Conservation (phyloP, 2,797 vertebrate genomes). For the Chelon labrosus region DNA sequence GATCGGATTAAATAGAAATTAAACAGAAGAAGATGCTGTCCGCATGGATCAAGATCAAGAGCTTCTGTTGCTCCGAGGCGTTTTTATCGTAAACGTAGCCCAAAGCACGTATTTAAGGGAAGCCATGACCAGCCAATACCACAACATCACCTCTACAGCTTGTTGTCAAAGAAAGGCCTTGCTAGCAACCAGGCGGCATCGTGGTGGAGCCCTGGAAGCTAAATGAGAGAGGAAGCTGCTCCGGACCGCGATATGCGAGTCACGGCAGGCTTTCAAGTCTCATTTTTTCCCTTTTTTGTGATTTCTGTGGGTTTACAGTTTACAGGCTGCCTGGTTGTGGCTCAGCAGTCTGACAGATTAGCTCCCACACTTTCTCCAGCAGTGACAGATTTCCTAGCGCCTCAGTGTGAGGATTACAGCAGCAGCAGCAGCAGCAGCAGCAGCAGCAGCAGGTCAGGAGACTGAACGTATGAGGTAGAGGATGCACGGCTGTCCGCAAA, state of each 20-base stretch:
- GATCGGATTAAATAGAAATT: too few species aligned
- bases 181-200: constrained; percentile 10
- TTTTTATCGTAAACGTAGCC: too few species aligned
- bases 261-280: constrained; percentile 11
- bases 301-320: constrained; percentile 31
- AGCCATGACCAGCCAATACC: too few species aligned
- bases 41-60: too few species aligned
- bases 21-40: too few species aligned
- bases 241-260: constrained; percentile 34
- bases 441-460: constrained; percentile 5
- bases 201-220: background rate
- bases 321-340: constrained; percentile 1
- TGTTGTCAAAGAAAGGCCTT: background rate
- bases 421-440: background rate
- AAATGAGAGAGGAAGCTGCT: constrained; percentile 16
- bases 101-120: too few species aligned
- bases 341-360: constrained; percentile 60
- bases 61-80: too few species aligned
- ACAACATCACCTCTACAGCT: background rate
- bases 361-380: constrained; percentile 54
- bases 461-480: background rate
- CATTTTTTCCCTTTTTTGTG: background rate
- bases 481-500: too few species aligned
- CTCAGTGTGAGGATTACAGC: constrained; percentile 43
- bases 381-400: constrained; percentile 30